Evolutionary conservation across 1,140 invertebrate species (phyloP).

Genomic region (Panulirus ornatus): DNA sequence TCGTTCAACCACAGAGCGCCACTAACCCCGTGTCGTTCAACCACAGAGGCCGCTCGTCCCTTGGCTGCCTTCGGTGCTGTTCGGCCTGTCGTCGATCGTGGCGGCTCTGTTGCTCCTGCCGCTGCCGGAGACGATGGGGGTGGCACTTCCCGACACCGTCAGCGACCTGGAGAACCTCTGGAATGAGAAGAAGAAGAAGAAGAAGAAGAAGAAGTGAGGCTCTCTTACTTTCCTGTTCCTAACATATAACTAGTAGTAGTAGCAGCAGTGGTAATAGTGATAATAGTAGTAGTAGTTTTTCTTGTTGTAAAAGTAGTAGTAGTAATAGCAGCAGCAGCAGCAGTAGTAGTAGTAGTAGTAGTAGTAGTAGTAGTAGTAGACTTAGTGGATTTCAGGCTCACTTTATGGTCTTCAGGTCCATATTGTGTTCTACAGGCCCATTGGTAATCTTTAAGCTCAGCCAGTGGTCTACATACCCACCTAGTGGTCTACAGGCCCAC

Average conservation of each 20-base stretch:
- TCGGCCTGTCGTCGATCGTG: slow-evolving; percentile 37
- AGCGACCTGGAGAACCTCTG: slow-evolving; percentile 32
- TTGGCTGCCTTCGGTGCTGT: slow-evolving; percentile 47
- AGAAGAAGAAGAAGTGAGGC: neutral
- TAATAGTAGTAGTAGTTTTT: no score
- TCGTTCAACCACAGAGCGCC: no score
- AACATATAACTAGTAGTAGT: no score
- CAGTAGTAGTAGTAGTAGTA: slow-evolving; percentile 23
- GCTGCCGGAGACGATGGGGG: slow-evolving; percentile 32
- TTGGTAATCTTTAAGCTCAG: no score
- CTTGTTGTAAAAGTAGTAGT: no score
- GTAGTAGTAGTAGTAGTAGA: neutral
- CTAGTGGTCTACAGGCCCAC: no score
- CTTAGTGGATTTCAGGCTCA: no score
- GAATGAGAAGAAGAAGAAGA: neutral
- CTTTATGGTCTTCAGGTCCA: no score
- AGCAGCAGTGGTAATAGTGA: neutral
- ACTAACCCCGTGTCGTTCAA: no score
- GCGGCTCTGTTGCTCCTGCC: slow-evolving; percentile 11
- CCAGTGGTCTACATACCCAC: no score
- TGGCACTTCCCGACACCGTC: slow-evolving; percentile 42
- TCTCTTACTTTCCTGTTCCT: no score
- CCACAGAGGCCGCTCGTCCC: slow-evolving; percentile 32
- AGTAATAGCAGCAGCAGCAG: neutral
- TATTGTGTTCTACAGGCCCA: no score